These are phyloP conservation scores for Centropristis striata DNA, from an alignment of 2,113 vertebrate genomes.

Conservation along the genomic window DNA sequence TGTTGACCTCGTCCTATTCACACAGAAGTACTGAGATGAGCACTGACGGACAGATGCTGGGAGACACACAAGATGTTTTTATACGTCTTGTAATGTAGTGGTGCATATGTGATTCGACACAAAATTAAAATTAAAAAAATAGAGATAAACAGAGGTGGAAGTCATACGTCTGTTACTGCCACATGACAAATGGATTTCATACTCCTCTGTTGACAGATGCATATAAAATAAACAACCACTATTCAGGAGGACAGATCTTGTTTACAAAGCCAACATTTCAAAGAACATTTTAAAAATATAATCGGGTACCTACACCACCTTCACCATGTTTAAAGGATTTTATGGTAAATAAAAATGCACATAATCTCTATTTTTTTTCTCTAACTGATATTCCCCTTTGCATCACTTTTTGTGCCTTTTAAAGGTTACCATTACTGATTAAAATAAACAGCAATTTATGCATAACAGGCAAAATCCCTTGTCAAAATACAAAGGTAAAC, in stretches of 20 bases:
- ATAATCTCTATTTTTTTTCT: slow-evolving; percentile 15
- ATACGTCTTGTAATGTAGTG: slow-evolving; percentile 4
- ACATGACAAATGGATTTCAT: background rate
- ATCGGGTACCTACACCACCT: slow-evolving; percentile 20
- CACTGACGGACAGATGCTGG: background rate
- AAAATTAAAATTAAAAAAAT: slow-evolving; percentile 6
- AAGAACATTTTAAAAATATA: slow-evolving; percentile 39
- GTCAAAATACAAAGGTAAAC: slow-evolving; percentile 57
- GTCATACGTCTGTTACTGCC: background rate
- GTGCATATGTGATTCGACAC: slow-evolving; percentile 42
- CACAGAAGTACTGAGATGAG: background rate
- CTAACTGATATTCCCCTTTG: slow-evolving; percentile 11
- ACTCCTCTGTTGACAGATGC: slow-evolving; percentile 36
- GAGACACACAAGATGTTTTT: background rate
- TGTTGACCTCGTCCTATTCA: background rate
- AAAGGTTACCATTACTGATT: slow-evolving; percentile 34
- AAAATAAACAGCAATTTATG: slow-evolving; percentile 42
- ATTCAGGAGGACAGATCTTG: background rate
- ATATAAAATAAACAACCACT: slow-evolving; percentile 30
- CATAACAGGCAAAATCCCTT: slow-evolving; percentile 63
- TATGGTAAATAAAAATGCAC: slow-evolving; percentile 24
- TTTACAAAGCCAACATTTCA: slow-evolving; percentile 17
- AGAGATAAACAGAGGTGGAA: slow-evolving; percentile 25
- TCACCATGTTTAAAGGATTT: slow-evolving; percentile 16
- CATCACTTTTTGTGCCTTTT: slow-evolving; percentile 40